A percentile compares a stretch with the other conserved stretches of the same genome.
Conservation (phyloP, 2,113 vertebrate genomes). For the Podocnemis expansa region DNA sequence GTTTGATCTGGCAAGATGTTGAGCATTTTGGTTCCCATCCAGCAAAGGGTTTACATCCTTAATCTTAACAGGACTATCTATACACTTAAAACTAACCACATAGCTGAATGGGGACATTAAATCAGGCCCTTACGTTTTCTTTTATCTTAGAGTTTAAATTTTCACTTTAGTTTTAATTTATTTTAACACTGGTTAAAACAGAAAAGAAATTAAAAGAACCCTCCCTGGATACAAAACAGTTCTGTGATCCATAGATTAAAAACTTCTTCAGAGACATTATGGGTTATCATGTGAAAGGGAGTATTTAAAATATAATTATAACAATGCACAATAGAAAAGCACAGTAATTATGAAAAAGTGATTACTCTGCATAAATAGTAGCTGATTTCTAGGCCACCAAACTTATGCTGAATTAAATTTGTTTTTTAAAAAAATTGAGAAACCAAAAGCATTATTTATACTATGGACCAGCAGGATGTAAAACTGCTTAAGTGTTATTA, state of each 20-base stretch:
- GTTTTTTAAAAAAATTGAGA: not conserved
- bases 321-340: slow-evolving; percentile 36
- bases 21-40: not conserved
- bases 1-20: not conserved
- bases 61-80: not conserved
- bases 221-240: slow-evolving; percentile 11
- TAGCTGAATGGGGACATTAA: not conserved
- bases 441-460: not conserved
- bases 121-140: not conserved
- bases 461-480: not conserved
- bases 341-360: slow-evolving; percentile 50
- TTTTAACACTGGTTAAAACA: slow-evolving; percentile 54
- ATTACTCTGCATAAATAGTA: slow-evolving; percentile 38
- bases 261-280: slow-evolving; percentile 37
- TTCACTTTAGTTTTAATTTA: not conserved
- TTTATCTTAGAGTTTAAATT: not conserved
- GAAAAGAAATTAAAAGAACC: slow-evolving; percentile 27
- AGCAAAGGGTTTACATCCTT: not conserved
- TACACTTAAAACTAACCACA: not conserved
- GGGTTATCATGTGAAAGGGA: slow-evolving; percentile 42
- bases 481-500: not conserved
- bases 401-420: not conserved
- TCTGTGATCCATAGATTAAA: slow-evolving; percentile 31
- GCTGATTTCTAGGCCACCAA: slow-evolving; percentile 15
- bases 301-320: slow-evolving; percentile 68